A percentile compares a stretch with the other conserved stretches of the same genome.
Conservation (phyloP, 2,113 vertebrate species). For the Gobio gobio region DNA sequence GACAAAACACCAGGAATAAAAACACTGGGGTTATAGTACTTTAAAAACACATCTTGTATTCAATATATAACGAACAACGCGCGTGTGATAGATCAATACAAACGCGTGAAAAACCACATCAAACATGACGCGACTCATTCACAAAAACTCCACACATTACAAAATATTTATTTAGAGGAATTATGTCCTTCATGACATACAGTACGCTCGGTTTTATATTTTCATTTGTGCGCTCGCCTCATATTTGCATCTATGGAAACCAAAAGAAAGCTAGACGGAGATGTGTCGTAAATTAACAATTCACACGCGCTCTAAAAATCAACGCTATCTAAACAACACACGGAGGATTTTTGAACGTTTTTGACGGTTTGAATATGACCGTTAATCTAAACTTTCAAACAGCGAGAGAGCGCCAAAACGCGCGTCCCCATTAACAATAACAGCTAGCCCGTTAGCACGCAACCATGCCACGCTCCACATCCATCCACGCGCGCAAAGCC, state of each 20-base stretch:
- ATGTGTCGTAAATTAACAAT: constrained; percentile 27
- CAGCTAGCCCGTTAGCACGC: constrained; percentile 62
- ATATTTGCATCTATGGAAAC: constrained; percentile 25
- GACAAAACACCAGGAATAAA: neutral
- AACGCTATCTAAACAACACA: neutral
- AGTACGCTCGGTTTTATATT: neutral
- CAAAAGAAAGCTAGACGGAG: neutral
- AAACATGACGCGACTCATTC: neutral
- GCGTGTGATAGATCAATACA: neutral
- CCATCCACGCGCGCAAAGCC: constrained; percentile 71
- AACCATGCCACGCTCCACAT: constrained; percentile 77
- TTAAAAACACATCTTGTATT: neutral
- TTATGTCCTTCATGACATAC: neutral
- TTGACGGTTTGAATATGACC: accelerated
- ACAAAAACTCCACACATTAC: neutral
- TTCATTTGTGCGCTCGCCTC: too few species aligned
- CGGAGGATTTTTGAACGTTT: too few species aligned
- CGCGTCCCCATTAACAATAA: constrained; percentile 37
- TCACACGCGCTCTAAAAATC: neutral
- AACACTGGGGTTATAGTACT: neutral
- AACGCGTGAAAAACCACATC: neutral
- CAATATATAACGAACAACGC: neutral
- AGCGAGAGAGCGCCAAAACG: constrained; percentile 73
- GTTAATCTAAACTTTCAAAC: constrained; percentile 70
- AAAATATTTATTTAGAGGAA: neutral